Base-by-base conservation (phyloP, 2,888 invertebrate species). In the Cecidostiba fungosa region DNA sequence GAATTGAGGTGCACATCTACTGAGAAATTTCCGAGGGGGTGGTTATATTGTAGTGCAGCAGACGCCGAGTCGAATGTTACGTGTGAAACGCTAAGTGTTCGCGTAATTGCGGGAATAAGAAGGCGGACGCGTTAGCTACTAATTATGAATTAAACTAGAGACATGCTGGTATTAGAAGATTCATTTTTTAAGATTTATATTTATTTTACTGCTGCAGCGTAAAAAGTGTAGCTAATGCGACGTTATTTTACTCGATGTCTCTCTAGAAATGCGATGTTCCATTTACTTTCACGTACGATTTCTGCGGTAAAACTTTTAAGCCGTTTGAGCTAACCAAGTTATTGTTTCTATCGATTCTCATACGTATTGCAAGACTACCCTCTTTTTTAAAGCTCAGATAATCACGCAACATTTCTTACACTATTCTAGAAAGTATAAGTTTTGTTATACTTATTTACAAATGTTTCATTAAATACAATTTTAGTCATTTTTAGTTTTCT, bases 261-360 rank as follows among this genome's bases (percentile, higher is more conserved):
- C 39, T 39, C 19, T 36, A 8, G 36, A 72, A 72, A 72, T 72
- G 23, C 39, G 19, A 39, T 39, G 72, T 23, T 39, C 43, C 39
- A 23, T 72, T 72, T 43, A 39, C 19, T 72, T 72, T 43, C 36
- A 10, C 16, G 39, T 43, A 4, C 72, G 39, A 39, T 72, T 72
- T 39, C 39, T 3, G 36, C 54, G 54, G n/a, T 19, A 16, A 62
- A 77, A 77, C 62, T 79, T 79, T 79, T 50, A 79, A 70, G 70
- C 54, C 50, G 36, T 69, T 70, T 69, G 70, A 54, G 54, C 79
- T 72, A 70, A 70, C 79, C 54, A 79, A 70, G 70, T 70, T 70
- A 79, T 79, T 54, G 79, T 70, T 79, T 69, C 50, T 79, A 79
- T 79, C 19, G 79, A 79, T 70, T 70, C 43, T 69, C 36, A 23